Evolutionary conservation across 2,888 invertebrate species (phyloP).

Genomic region (Phaedon cochleariae): DNA sequence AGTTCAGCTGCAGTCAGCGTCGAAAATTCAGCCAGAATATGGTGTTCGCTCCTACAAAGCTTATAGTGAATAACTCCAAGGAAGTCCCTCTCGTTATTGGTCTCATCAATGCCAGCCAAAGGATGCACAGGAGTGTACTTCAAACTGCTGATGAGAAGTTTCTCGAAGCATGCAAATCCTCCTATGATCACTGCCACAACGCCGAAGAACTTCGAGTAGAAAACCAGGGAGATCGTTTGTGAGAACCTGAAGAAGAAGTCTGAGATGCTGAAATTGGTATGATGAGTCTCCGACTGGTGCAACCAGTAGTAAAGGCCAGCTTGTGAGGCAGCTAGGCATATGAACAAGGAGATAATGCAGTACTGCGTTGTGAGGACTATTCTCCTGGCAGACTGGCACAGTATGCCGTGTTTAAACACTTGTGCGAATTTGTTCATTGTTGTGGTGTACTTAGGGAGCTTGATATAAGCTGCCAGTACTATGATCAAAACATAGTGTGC

Average conservation of each 20-base stretch:
- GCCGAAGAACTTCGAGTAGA: conserved; percentile 53
- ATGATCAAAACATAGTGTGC: conserved; percentile 50
- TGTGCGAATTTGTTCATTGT: conserved; percentile 45
- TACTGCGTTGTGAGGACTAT: too few relatives aligned
- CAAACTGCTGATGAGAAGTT: conserved; percentile 52
- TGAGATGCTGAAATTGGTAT: conserved; percentile 46
- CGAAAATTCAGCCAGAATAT: neutral
- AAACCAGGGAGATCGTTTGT: conserved; percentile 52
- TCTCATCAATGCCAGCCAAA: conserved; percentile 52
- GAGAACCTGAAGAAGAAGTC: conserved; percentile 50
- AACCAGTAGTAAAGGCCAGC: conserved; percentile 48
- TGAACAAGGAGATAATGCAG: too few relatives aligned
- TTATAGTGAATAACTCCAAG: conserved; percentile 47
- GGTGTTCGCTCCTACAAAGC: conserved; percentile 54
- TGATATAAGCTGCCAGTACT: conserved; percentile 46
- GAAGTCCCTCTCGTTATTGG: conserved; percentile 52
- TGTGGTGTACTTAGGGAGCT: conserved; percentile 49
- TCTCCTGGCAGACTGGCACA: conserved; percentile 52
- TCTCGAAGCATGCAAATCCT: conserved; percentile 58
- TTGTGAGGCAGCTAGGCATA: too few relatives aligned
- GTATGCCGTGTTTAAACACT: conserved; percentile 52
- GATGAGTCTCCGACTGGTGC: conserved; percentile 48
- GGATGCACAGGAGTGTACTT: conserved; percentile 56
- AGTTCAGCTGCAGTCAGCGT: conserved; percentile 4
- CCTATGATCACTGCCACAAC: conserved; percentile 48